Evolutionary conservation across 2,888 invertebrate species (phyloP).

Genomic region (Anoplius nigerrimus): DNA sequence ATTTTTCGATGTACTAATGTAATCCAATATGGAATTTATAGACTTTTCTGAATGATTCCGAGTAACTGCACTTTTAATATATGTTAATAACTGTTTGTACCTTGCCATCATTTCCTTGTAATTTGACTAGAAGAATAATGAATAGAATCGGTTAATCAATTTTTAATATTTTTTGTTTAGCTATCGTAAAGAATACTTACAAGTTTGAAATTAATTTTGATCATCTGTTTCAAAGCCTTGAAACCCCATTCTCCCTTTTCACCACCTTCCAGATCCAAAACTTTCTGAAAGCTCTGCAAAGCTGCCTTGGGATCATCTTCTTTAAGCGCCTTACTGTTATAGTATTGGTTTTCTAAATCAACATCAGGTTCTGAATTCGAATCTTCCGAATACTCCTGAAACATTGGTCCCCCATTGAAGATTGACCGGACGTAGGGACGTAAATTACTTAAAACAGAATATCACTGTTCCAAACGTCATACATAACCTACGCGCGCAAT

Average conservation of each 20-base stretch:
- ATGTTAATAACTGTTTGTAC: slow-evolving; percentile 96
- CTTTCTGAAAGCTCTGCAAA: slow-evolving; percentile 94
- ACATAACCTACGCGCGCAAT: too few species aligned
- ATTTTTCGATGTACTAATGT: slow-evolving; percentile 99
- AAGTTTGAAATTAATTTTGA: slow-evolving; percentile 98
- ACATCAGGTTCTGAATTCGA: slow-evolving; percentile 99
- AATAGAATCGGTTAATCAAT: not conserved
- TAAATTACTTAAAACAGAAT: too few species aligned
- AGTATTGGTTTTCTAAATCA: slow-evolving; percentile 99
- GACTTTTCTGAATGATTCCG: slow-evolving; percentile 99
- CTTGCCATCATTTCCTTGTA: slow-evolving; percentile 96
- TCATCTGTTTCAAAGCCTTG: slow-evolving; percentile 99
- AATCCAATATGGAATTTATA: slow-evolving; percentile 99
- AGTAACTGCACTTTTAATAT: slow-evolving; percentile 99
- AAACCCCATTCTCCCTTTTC: slow-evolving; percentile 99
- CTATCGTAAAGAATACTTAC: slow-evolving; percentile 76
- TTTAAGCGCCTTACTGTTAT: slow-evolving; percentile 98
- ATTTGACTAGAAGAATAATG: slow-evolving; percentile 82
- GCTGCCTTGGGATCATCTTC: slow-evolving; percentile 97
- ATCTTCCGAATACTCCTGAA: slow-evolving; percentile 98
- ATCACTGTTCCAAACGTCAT: too few species aligned
- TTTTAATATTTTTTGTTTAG: not conserved
- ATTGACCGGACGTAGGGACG: too few species aligned
- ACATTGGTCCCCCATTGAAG: slow-evolving; percentile 21
- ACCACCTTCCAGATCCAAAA: slow-evolving; percentile 95